phyloP scores from a whole-genome alignment of 2,113 vertebrate species.

The Cyprinodon variegatus region DNA sequence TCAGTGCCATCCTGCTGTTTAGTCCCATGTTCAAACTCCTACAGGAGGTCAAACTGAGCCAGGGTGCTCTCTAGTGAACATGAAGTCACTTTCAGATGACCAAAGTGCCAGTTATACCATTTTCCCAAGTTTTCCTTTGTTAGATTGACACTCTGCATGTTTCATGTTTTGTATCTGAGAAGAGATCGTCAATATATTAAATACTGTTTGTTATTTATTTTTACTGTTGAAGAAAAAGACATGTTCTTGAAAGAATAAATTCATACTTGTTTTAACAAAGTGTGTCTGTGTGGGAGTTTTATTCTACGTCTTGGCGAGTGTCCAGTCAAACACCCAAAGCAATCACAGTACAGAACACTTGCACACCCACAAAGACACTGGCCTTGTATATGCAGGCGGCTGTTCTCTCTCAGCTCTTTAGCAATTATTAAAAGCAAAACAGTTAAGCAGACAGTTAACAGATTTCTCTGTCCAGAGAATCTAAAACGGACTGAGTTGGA shows the following conservation, averaged over 20 bases:
- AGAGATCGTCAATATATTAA: slow-evolving; percentile 32
- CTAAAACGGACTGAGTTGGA: background rate
- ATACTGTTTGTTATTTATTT: slow-evolving; percentile 57
- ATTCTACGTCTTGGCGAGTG: slow-evolving; percentile 53
- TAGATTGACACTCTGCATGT: slow-evolving; percentile 34
- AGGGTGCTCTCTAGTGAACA: slow-evolving; percentile 70
- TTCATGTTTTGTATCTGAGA: slow-evolving; percentile 45
- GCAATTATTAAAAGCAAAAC: slow-evolving; percentile 5
- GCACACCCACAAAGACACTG: slow-evolving; percentile 11
- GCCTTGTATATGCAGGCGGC: slow-evolving; percentile 55
- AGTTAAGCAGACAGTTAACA: slow-evolving; percentile 8
- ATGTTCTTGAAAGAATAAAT: slow-evolving; percentile 71
- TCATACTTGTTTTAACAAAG: slow-evolving; percentile 72
- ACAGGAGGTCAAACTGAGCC: slow-evolving; percentile 73
- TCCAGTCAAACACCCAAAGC: slow-evolving; percentile 41
- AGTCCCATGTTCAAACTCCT: slow-evolving; percentile 19
- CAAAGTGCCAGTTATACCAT: slow-evolving; percentile 76
- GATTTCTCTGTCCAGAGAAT: slow-evolving; percentile 2
- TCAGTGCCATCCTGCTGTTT: slow-evolving; percentile 27
- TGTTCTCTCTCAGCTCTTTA: slow-evolving; percentile 36
- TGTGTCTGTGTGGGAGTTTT: slow-evolving; percentile 55
- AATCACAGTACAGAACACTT: slow-evolving; percentile 10
- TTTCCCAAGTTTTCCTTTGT: slow-evolving; percentile 24
- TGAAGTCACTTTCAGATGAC: slow-evolving; percentile 68
- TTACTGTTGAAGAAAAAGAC: slow-evolving; percentile 49